phyloP scores from a whole-genome alignment of 2,797 vertebrate species.

The Molossus alvarezi region DNA sequence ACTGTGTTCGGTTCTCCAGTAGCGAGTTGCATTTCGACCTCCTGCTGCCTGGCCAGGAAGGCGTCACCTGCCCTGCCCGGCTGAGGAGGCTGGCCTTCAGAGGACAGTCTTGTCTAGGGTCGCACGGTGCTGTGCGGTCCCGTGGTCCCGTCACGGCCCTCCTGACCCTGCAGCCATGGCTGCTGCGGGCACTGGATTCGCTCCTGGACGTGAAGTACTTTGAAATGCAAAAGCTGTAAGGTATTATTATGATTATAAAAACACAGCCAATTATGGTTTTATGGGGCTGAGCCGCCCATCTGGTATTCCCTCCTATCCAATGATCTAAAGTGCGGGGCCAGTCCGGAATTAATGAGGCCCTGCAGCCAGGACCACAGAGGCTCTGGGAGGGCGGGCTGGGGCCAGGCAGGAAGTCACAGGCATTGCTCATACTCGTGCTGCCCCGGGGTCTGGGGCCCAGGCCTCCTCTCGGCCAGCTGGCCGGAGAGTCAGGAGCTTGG shows the following conservation, averaged over 20 bases:
- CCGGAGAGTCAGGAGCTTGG: neutral
- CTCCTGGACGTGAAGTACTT: neutral
- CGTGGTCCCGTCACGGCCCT: neutral
- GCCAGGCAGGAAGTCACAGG: conserved; percentile 28
- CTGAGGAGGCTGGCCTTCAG: neutral
- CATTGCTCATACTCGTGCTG: accelerated
- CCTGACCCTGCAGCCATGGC: neutral
- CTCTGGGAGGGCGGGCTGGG: neutral
- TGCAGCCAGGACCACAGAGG: neutral
- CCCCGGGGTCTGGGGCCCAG: neutral
- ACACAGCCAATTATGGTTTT: neutral
- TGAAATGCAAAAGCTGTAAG: neutral
- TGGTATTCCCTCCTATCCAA: conserved; percentile 62
- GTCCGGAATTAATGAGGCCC: conserved; percentile 34
- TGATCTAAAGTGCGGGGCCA: conserved; percentile 23
- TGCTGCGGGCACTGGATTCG: neutral
- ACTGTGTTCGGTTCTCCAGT: accelerated
- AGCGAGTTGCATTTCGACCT: neutral
- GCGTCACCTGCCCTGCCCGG: no score
- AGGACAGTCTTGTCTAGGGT: neutral
- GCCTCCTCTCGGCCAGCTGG: neutral
- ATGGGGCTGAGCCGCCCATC: conserved; percentile 57
- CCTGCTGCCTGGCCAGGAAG: accelerated
- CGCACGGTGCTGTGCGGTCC: accelerated
- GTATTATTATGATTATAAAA: neutral